phyloP scores from a whole-genome alignment of 2,888 invertebrate species.

The Entomobrya multifasciata region DNA sequence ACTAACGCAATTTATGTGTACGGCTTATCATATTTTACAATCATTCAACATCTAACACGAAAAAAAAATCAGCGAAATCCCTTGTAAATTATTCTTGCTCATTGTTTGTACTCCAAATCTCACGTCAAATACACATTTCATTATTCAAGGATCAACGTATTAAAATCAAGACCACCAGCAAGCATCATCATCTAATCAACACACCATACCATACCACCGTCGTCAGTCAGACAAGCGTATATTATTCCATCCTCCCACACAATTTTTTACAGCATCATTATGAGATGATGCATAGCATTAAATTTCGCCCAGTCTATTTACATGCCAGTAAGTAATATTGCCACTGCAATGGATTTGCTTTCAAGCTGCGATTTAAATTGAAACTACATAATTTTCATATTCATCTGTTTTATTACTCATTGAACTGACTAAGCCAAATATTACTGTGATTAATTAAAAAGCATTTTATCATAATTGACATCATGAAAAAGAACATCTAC shows the following conservation, averaged over 20 bases:
- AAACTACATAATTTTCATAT: too few species aligned
- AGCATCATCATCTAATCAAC: too few species aligned
- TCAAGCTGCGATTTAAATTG: too few species aligned
- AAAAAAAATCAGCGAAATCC: neutral
- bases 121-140: neutral
- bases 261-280: neutral
- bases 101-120: neutral
- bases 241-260: neutral
- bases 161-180: slow-evolving; percentile 9
- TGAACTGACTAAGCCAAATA: neutral
- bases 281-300: neutral
- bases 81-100: slow-evolving; percentile 3
- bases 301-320: neutral
- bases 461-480: slow-evolving; percentile 43
- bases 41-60: neutral
- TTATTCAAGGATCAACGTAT: slow-evolving; percentile 23
- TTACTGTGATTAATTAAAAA: slow-evolving; percentile 41
- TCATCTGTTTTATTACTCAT: neutral
- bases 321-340: too few species aligned
- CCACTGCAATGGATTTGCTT: too few species aligned
- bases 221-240: slow-evolving; percentile 14
- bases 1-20: neutral
- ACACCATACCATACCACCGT: too few species aligned
- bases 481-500: neutral
- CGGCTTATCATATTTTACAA: neutral